Evolutionary conservation across 2,888 invertebrate species (phyloP), one percentile per base, ranked within the genome.

Genomic region (Acheta domesticus): DNA sequence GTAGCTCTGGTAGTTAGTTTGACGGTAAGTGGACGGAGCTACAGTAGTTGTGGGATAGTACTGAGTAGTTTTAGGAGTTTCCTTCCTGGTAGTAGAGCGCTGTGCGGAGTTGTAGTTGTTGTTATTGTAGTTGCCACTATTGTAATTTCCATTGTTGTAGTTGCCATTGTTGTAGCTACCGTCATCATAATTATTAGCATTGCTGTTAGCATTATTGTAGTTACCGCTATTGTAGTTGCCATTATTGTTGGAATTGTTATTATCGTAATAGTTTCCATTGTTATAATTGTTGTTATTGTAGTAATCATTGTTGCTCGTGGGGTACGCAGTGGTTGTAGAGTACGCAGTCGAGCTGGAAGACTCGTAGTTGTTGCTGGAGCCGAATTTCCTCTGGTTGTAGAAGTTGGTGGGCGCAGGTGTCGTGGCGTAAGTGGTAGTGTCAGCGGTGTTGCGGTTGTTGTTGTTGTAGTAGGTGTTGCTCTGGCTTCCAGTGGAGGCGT

Each of bases 181-280:
- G 21, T 74, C 48, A 16, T 73, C 84, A 79, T 85, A 86, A 8
- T 82, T 86, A n/a, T 84, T 82, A 80, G 86, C 85, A 11, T 85
- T 85, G 36, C 5, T 36, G 5, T 36, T 36, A 36, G 36, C 36
- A 86, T 87, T 12, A 85, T 86, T 1, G 86, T 83, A 84, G 79
- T 82, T 84, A 78, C 82, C 82, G 19, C 20, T 21, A 36, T 82
- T 79, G 48, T 83, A 79, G 79, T 84, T 79, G 74, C 74, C 62
- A 80, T 79, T 83, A 80, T 76, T 80, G 48, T 74, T 79, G 48
- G 80, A 77, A 62, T 62, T 62, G 62, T 62, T 62, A 62, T 62
- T 62, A 62, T 62, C 62, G 5, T 62, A 62, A n/a, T 62, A 19
- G 62, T 62, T 62, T 62, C 62, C 62, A 5, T 74, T 75, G 78